phyloP scores from a whole-genome alignment of 2,113 vertebrate species.

The Psilopogon haemacephalus region DNA sequence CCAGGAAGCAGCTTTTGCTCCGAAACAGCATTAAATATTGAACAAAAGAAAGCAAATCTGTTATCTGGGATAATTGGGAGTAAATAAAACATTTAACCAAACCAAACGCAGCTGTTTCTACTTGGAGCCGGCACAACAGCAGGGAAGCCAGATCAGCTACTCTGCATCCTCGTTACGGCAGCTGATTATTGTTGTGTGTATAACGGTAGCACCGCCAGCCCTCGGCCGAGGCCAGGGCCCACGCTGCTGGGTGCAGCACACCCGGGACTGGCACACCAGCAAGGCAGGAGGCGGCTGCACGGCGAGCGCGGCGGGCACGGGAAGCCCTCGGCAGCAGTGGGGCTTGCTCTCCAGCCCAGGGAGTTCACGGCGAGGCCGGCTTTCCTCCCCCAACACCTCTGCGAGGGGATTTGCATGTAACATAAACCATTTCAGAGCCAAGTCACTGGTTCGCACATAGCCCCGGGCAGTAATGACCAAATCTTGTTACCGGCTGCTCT shows the following conservation, averaged over 20 bases:
- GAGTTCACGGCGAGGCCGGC: slow-evolving; percentile 51
- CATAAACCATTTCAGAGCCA: slow-evolving; percentile 59
- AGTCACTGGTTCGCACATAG: slow-evolving; percentile 54
- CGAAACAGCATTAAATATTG: slow-evolving; percentile 44
- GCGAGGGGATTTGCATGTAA: slow-evolving; percentile 49
- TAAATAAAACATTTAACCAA: slow-evolving; percentile 70
- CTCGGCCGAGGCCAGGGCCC: neutral
- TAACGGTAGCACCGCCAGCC: slow-evolving; percentile 38
- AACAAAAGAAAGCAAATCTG: slow-evolving; percentile 47
- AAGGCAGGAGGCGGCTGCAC: fast-evolving
- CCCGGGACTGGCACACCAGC: neutral
- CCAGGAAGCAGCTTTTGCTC: neutral
- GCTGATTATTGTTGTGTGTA: slow-evolving; percentile 66
- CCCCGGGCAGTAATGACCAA: slow-evolving; percentile 59
- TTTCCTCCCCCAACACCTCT: slow-evolving; percentile 58
- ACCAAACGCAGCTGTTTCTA: slow-evolving; percentile 66
- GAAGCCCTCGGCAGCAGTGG: neutral
- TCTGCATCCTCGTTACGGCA: slow-evolving; percentile 51
- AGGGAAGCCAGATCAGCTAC: slow-evolving; percentile 68
- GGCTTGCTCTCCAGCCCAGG: slow-evolving; percentile 27
- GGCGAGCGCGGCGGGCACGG: fast-evolving
- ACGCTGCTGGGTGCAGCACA: neutral
- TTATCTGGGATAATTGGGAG: slow-evolving; percentile 65
- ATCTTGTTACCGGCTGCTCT: slow-evolving; percentile 23
- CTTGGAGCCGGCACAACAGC: slow-evolving; percentile 66